Percentiles rank a stretch among this genome's conserved stretches.
These are phyloP conservation scores for Spinus olivaceus DNA, from an alignment of 2,797 vertebrate genomes.

Conservation along the genomic window DNA sequence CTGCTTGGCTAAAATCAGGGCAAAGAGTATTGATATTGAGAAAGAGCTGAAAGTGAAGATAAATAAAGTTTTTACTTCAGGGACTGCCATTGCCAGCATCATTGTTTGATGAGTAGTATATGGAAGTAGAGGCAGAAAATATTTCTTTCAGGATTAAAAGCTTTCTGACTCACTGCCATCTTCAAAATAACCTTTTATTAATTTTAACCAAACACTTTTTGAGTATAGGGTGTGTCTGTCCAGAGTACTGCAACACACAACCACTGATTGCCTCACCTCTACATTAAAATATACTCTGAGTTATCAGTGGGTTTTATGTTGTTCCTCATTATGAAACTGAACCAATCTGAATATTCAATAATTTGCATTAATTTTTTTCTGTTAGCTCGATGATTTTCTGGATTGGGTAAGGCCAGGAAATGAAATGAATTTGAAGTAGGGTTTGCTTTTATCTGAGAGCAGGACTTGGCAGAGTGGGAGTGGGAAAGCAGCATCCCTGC, in stretches of 20 bases:
- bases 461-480: not conserved
- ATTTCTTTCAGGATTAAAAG: not conserved
- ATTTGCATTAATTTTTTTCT: not conserved
- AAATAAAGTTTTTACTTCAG: not conserved
- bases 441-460: not conserved
- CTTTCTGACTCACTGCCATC: not conserved
- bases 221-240: not conserved
- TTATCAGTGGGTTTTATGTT: not conserved
- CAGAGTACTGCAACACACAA: not conserved
- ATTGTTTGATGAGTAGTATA: too few species aligned
- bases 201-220: not conserved
- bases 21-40: not conserved
- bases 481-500: not conserved
- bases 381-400: not conserved
- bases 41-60: not conserved
- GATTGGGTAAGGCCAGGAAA: not conserved
- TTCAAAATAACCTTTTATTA: not conserved
- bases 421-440: not conserved
- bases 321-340: not conserved
- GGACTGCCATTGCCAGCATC: not conserved
- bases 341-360: not conserved
- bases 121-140: not conserved
- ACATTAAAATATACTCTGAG: not conserved
- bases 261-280: not conserved
- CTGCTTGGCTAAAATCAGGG: not conserved